Conservation (phyloP, 2,888 invertebrate genomes). For the Yponomeuta cagnagella region DNA sequence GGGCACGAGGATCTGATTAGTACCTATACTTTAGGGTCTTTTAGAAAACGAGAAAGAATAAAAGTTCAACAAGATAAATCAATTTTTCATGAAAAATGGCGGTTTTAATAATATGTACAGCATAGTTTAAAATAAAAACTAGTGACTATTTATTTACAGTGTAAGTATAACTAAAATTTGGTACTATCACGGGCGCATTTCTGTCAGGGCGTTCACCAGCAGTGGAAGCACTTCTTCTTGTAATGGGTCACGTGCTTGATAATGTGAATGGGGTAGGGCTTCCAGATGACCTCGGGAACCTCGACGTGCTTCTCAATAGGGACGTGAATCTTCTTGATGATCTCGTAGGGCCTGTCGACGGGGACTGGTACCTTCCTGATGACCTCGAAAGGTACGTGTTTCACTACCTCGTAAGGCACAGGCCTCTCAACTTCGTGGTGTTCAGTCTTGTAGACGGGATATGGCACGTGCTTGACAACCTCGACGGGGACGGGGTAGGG, state of each 20-base stretch:
- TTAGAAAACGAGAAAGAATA: too few relatives aligned
- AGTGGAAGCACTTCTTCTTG: conserved; percentile 54
- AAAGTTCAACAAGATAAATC: too few relatives aligned
- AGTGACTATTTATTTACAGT: conserved; percentile 47
- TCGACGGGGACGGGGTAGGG: conserved; percentile 67
- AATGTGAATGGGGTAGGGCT: conserved; percentile 66
- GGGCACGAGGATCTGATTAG: too few relatives aligned
- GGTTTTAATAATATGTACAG: not conserved
- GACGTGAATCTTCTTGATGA: conserved; percentile 62
- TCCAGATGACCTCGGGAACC: conserved; percentile 64
- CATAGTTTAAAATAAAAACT: conserved; percentile 31
- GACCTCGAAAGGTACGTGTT: conserved; percentile 58
- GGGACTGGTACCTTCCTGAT: conserved; percentile 61
- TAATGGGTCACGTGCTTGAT: conserved; percentile 70
- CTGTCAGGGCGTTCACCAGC: conserved; percentile 40
- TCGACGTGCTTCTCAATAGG: conserved; percentile 63
- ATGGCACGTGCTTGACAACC: conserved; percentile 62
- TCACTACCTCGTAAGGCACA: conserved; percentile 59
- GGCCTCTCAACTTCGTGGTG: conserved; percentile 63
- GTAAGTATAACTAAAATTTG: conserved; percentile 31
- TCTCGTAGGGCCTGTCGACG: conserved; percentile 62
- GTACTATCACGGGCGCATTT: conserved; percentile 49
- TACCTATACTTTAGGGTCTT: too few relatives aligned
- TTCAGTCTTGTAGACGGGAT: conserved; percentile 63
- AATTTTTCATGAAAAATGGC: not conserved